phyloP scores from a whole-genome alignment of 2,797 vertebrate genomes.

The Xenentodon cancila region DNA sequence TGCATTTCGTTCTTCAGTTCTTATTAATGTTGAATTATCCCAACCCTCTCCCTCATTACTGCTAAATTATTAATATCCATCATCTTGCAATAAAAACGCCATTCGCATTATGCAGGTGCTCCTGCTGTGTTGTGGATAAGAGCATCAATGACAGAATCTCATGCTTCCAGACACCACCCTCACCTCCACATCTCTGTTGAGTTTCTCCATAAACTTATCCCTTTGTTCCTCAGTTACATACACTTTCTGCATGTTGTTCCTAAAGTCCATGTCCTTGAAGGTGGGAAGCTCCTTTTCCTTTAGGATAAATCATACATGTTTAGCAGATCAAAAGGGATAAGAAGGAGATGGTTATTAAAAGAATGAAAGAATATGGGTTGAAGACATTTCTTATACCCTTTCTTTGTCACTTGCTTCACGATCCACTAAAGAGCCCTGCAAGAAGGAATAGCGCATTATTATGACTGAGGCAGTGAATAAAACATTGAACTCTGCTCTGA shows the following conservation, averaged over 20 bases:
- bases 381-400: conserved; percentile 78
- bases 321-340: neutral
- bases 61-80: no score
- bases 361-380: neutral
- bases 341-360: neutral
- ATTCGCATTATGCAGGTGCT: no score
- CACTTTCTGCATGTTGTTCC: conserved; percentile 95
- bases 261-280: conserved; percentile 94
- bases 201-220: conserved; percentile 91
- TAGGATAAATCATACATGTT: neutral
- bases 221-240: conserved; percentile 91
- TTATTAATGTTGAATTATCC: no score
- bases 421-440: conserved; percentile 92
- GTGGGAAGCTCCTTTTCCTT: conserved; percentile 95
- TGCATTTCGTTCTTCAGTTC: no score
- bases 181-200: conserved; percentile 95
- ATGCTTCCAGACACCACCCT: neutral
- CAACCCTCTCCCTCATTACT: no score
- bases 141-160: no score
- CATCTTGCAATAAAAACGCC: no score
- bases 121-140: no score
- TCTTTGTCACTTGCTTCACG: conserved; percentile 97
- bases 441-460: neutral
- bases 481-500: no score
- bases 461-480: no score